Evolutionary conservation across 2,797 vertebrate genomes (phyloP).

Genomic region (Spinus olivaceus): DNA sequence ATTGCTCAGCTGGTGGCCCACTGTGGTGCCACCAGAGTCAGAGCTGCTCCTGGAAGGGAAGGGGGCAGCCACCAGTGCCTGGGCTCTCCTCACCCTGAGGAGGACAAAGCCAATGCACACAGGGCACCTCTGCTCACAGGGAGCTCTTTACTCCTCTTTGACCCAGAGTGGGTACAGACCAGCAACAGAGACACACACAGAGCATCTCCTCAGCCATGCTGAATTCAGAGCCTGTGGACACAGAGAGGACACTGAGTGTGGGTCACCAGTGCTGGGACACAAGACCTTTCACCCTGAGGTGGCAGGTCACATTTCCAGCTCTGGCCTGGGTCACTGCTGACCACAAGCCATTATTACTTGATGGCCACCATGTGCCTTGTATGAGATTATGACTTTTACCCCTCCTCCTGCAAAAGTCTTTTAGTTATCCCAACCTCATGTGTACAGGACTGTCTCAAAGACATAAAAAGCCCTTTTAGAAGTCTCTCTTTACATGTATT

Average conservation of each 20-base stretch:
- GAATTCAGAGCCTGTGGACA: not conserved
- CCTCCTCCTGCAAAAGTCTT: not conserved
- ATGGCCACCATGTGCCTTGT: not conserved
- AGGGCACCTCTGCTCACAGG: not conserved
- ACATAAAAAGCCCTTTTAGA: not conserved
- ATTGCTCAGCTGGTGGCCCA: not conserved
- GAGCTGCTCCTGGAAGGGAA: not conserved
- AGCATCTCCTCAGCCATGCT: accelerated
- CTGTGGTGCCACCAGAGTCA: not conserved
- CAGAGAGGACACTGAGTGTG: not conserved
- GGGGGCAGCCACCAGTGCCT: not conserved
- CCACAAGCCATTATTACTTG: not conserved
- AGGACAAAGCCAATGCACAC: not conserved
- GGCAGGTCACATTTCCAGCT: not conserved
- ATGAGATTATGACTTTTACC: not conserved
- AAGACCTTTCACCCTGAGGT: not conserved
- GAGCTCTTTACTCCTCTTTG: not conserved
- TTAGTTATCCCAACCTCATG: not conserved
- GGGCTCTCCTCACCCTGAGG: accelerated
- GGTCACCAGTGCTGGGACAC: accelerated
- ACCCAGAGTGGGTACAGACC: not conserved
- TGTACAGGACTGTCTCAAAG: not conserved
- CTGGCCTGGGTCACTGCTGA: not conserved
- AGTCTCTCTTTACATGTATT: not conserved
- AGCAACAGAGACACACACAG: not conserved